phyloP scores from a whole-genome alignment of 1,140 invertebrate species.

The Lineus longissimus region DNA sequence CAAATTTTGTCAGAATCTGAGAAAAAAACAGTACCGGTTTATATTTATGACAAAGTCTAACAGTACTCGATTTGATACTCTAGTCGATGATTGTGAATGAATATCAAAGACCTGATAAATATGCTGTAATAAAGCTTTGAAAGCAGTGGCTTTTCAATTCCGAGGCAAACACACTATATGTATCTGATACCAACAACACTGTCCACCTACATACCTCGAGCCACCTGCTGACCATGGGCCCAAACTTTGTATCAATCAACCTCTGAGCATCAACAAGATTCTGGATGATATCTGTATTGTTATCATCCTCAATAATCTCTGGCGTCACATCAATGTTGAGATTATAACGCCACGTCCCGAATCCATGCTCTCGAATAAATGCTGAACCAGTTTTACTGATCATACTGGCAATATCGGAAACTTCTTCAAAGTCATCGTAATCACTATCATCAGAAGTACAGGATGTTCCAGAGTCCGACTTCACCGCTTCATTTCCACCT shows the following conservation, averaged over 20 bases:
- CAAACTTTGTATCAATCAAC: constrained; percentile 26
- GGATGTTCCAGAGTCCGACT: not conserved
- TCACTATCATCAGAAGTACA: constrained; percentile 8
- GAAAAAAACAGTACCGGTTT: not conserved
- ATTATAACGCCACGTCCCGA: constrained; percentile 26
- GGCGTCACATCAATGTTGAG: constrained; percentile 33
- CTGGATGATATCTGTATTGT: constrained; percentile 37
- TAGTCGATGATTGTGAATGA: too few species aligned
- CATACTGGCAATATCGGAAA: constrained; percentile 15
- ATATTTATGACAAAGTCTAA: too few species aligned
- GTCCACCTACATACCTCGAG: constrained; percentile 34
- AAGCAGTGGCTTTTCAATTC: too few species aligned
- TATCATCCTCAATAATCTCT: constrained; percentile 33
- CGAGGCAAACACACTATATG: too few species aligned
- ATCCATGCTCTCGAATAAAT: constrained; percentile 32
- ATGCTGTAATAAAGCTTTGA: too few species aligned
- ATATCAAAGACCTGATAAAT: too few species aligned
- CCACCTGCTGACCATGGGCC: constrained; percentile 31
- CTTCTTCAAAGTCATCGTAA: constrained; percentile 18
- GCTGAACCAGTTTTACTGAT: not conserved
- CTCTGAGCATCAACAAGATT: constrained; percentile 33
- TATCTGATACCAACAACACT: too few species aligned
- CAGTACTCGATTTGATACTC: too few species aligned
- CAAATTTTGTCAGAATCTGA: constrained; percentile 9
- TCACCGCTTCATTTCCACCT: not conserved